phyloP scores from a whole-genome alignment of 2,797 vertebrate species.

The Labeo calbasu region DNA sequence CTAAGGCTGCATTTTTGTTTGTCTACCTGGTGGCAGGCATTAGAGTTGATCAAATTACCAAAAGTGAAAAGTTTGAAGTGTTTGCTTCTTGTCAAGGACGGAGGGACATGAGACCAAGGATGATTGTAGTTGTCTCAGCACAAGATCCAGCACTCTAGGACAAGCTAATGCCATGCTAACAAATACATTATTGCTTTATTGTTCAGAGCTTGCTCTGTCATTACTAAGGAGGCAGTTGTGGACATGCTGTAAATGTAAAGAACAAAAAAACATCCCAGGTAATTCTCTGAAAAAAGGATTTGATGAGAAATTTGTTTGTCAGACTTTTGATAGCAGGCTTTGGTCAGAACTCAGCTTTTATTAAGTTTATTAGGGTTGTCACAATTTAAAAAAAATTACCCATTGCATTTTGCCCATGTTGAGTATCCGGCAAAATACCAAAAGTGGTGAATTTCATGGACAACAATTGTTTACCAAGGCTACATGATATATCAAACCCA shows the following conservation, averaged over 20 bases:
- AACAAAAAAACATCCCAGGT: background rate
- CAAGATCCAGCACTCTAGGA: background rate
- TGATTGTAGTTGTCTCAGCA: background rate
- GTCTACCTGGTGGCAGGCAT: background rate
- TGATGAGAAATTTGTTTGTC: background rate
- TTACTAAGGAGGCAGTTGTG: background rate
- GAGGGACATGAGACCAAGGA: background rate
- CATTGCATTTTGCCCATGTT: too few relatives aligned
- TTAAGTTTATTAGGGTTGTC: too few relatives aligned
- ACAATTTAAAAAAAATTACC: too few relatives aligned
- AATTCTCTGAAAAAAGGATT: background rate
- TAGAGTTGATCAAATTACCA: background rate
- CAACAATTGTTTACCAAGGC: too few relatives aligned
- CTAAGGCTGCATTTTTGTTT: background rate
- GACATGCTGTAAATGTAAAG: constrained; percentile 6
- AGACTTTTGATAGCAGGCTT: background rate
- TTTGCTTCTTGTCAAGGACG: background rate
- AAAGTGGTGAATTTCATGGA: too few relatives aligned
- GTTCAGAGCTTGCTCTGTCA: background rate
- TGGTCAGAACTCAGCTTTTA: background rate
- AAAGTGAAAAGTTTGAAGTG: background rate
- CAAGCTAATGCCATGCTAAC: background rate
- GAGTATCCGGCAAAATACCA: too few relatives aligned
- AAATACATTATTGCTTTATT: background rate
- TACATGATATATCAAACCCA: too few relatives aligned